Evolutionary conservation across 2,888 invertebrate genomes (phyloP), one percentile per base, ranked within the genome.

Genomic region (Coelinius sp.): DNA sequence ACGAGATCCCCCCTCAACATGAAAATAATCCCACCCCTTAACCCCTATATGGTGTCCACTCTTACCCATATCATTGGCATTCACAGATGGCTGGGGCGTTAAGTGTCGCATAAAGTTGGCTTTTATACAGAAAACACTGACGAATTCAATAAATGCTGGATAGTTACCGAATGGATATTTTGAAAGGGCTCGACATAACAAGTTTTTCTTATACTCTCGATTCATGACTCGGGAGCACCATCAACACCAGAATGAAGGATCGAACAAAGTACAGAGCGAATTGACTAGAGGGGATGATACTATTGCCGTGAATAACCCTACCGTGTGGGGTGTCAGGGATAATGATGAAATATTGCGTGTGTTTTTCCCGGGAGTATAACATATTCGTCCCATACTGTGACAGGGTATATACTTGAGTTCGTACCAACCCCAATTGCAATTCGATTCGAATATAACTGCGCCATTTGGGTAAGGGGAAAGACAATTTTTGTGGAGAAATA

Each of bases 291-390:
- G 69, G 62, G 8, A 41, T 63, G 38, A 17, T 14, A n/a, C 25
- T 24, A 24, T 5, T 52, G 8, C 20, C 41, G 41, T 52, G 59
- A 56, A 56, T 70, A 69, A 67, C 69, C 71, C 74, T 68, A 71
- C 63, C 73, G 38, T 65, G 65, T 66, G 65, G 68, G 81, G 77
- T 84, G 86, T 86, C 85, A 81, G 80, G n/a, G 73, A 79, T 87
- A 87, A 87, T 86, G 86, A 87, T 87, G 87, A 87, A 87, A 87
- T 87, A 87, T 87, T 82, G 83, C 82, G 71, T 75, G 75, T 77
- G 77, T 77, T 81, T 63, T 75, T 77, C 76, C 68, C 71, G 35
- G 49, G 76, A 70, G 76, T 72, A 73, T 69, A 65, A 64, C 71
- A 68, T 62, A 68, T 75, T 53, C 68, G 53, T 66, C 56, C 56